These are phyloP conservation scores for Melanargia galathea DNA, from an alignment of 2,888 invertebrate species.

Conservation along the genomic window DNA sequence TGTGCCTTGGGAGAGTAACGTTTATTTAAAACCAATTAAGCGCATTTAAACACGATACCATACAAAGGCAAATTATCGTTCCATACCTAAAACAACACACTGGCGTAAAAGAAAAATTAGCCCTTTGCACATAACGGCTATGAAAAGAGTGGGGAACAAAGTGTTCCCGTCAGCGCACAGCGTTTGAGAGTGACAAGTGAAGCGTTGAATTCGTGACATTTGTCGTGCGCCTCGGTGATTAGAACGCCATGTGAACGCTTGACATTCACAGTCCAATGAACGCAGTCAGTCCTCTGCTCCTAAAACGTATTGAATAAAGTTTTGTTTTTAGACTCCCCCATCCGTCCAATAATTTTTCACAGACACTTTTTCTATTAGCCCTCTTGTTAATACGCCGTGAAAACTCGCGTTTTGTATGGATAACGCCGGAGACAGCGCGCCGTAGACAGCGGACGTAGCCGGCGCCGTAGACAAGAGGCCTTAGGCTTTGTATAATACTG, in stretches of 20 bases:
- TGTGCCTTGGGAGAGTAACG: background rate
- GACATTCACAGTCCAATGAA: background rate
- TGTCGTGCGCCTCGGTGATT: constrained; percentile 16
- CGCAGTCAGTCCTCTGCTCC: too few species aligned
- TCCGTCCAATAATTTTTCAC: too few species aligned
- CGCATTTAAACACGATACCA: background rate
- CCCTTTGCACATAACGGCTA: background rate
- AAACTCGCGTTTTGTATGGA: too few species aligned
- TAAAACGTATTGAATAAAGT: too few species aligned
- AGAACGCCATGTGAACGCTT: constrained; percentile 2
- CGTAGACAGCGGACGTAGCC: too few species aligned
- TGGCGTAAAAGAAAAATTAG: background rate
- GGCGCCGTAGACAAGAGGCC: too few species aligned
- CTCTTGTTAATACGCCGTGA: too few species aligned
- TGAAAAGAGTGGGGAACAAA: background rate
- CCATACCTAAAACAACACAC: background rate
- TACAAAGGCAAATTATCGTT: background rate
- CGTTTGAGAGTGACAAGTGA: constrained; percentile 36
- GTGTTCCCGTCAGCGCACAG: background rate
- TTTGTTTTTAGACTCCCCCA: too few species aligned
- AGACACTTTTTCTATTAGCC: too few species aligned
- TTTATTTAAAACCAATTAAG: background rate
- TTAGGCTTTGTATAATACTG: too few species aligned
- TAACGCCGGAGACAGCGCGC: too few species aligned
- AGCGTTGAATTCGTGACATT: constrained; percentile 34